Percentiles rank a stretch among this genome's conserved stretches.
Evolutionary conservation across 2,888 invertebrate species (phyloP).

Genomic region (Latheticus oryzae): DNA sequence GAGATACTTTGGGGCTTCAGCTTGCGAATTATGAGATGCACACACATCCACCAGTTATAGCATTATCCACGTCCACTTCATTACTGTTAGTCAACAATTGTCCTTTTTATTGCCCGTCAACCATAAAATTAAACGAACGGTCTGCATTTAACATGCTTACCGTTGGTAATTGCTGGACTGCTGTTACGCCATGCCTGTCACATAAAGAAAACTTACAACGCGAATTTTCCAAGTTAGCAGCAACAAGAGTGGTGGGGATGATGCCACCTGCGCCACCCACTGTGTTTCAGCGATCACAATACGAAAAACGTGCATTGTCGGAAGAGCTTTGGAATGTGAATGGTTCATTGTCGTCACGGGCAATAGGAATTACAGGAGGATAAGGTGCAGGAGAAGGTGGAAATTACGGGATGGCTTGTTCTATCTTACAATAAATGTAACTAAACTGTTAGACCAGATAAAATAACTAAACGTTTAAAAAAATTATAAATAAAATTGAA

Average conservation of each 20-base stretch:
- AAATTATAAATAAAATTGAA: no score
- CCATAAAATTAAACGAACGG: constrained; percentile 43
- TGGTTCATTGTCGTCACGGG: constrained; percentile 13
- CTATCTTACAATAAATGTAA: no score
- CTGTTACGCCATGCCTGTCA: constrained; percentile 33
- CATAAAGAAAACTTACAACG: constrained; percentile 40
- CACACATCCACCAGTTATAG: constrained; percentile 38
- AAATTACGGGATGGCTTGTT: no score
- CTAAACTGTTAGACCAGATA: no score
- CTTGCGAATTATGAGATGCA: constrained; percentile 38
- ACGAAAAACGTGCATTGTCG: constrained; percentile 17
- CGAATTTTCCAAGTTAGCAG: constrained; percentile 35
- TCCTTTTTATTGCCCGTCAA: constrained; percentile 42
- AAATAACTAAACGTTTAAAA: no score
- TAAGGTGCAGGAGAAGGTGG: constrained; percentile 2
- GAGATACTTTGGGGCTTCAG: constrained; percentile 17
- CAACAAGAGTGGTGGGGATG: constrained; percentile 7
- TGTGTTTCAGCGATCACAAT: constrained; percentile 4
- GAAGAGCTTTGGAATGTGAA: constrained; percentile 18
- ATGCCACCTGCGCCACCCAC: constrained; percentile 27
- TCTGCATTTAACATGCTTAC: constrained; percentile 38
- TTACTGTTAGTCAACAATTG: constrained; percentile 38
- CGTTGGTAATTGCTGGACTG: constrained; percentile 36
- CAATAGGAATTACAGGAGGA: constrained; percentile 13
- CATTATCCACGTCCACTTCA: constrained; percentile 41